Percentiles rank a stretch among this genome's conserved stretches.
phyloP scores from a whole-genome alignment of 2,888 invertebrate genomes.

The Acronicta aceris region DNA sequence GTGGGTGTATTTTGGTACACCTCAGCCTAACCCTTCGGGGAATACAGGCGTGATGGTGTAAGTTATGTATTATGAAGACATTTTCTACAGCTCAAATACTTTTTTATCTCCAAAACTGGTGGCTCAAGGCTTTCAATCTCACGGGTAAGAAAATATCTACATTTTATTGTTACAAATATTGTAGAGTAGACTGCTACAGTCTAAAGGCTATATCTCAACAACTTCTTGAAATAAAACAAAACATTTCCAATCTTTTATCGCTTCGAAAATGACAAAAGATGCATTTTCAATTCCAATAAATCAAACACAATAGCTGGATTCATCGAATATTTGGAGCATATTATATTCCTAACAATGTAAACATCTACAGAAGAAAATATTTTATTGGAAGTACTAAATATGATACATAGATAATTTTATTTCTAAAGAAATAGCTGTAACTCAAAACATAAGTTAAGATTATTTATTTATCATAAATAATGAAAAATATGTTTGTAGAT shows the following conservation, averaged over 20 bases:
- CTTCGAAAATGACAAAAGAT: slow-evolving; percentile 31
- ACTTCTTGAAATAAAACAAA: slow-evolving; percentile 29
- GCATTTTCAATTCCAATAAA: slow-evolving; percentile 21
- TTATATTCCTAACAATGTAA: slow-evolving; percentile 8
- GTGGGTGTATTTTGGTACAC: too few relatives aligned
- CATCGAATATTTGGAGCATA: slow-evolving; percentile 13
- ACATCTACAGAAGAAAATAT: slow-evolving; percentile 19
- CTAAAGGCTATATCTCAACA: background rate
- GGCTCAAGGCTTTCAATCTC: too few relatives aligned
- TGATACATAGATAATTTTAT: slow-evolving; percentile 23
- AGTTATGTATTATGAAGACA: too few relatives aligned
- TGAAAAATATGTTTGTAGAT: slow-evolving; percentile 15
- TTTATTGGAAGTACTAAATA: slow-evolving; percentile 21
- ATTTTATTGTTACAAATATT: slow-evolving; percentile 3
- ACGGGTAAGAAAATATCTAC: too few relatives aligned
- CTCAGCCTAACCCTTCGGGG: too few relatives aligned
- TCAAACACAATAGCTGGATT: slow-evolving; percentile 28
- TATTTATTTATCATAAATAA: slow-evolving; percentile 32
- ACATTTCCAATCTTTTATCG: slow-evolving; percentile 12
- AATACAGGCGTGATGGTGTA: too few relatives aligned
- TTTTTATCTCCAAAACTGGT: too few relatives aligned
- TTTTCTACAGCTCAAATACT: too few relatives aligned
- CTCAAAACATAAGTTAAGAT: slow-evolving; percentile 37
- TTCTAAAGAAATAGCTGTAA: slow-evolving; percentile 18
- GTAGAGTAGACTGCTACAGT: background rate